phyloP scores from a whole-genome alignment of 2,888 invertebrate species.

The Aplocera efformata region DNA sequence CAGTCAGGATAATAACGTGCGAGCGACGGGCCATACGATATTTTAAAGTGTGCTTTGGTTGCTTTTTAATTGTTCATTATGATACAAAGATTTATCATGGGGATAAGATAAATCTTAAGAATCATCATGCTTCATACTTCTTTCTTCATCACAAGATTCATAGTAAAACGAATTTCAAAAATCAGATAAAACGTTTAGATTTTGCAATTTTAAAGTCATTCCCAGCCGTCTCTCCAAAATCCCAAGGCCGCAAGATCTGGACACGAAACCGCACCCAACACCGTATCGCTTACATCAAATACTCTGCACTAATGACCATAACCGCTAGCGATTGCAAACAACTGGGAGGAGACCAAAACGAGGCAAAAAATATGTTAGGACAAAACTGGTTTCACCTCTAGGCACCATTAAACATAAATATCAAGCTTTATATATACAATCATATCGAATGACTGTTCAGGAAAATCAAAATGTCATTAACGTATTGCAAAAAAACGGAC shows the following conservation, averaged over 20 bases:
- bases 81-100: too few species aligned
- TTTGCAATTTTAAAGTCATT: slow-evolving; percentile 14
- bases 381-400: slow-evolving; percentile 50
- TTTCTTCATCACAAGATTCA: too few species aligned
- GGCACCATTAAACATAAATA: slow-evolving; percentile 29
- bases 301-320: slow-evolving; percentile 48
- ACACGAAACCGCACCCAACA: slow-evolving; percentile 37
- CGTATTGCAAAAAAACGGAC: slow-evolving; percentile 13
- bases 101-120: too few species aligned
- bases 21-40: slow-evolving; percentile 10
- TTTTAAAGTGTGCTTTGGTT: slow-evolving; percentile 2
- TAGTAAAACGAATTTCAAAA: too few species aligned
- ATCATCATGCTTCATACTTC: too few species aligned
- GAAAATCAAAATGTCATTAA: slow-evolving; percentile 24
- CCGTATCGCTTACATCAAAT: slow-evolving; percentile 38
- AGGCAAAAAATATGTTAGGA: slow-evolving; percentile 53
- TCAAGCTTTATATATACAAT: slow-evolving; percentile 38
- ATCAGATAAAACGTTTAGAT: slow-evolving; percentile 15
- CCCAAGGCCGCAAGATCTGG: slow-evolving; percentile 32
- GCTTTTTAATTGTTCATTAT: slow-evolving; percentile 2
- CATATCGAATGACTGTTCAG: slow-evolving; percentile 37
- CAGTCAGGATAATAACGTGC: slow-evolving; percentile 17
- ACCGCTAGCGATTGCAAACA: slow-evolving; percentile 51
- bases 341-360: slow-evolving; percentile 52
- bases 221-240: slow-evolving; percentile 31